A percentile compares a stretch with the other conserved stretches of the same genome.
phyloP scores from a whole-genome alignment of 2,797 vertebrate genomes.

The Falco naumanni region DNA sequence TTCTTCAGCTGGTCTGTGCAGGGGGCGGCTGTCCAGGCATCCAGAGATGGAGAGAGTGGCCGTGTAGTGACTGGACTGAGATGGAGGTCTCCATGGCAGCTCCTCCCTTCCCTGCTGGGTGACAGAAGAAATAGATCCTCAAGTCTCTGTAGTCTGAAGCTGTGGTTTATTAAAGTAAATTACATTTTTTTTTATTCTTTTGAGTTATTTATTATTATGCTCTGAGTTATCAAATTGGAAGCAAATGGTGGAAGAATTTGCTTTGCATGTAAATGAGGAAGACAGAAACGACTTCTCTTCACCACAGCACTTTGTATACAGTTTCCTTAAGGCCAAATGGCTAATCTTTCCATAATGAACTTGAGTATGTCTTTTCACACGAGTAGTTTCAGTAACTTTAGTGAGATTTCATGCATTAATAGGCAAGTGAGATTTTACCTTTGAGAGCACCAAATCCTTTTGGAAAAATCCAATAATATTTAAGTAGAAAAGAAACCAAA shows the following conservation, averaged over 20 bases:
- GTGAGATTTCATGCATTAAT: slow-evolving; percentile 46
- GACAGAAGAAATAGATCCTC: neutral
- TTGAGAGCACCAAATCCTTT: slow-evolving; percentile 49
- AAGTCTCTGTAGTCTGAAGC: neutral
- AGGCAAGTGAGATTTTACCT: slow-evolving; percentile 21
- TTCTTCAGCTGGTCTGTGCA: neutral
- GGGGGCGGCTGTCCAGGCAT: neutral
- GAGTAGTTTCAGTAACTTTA: slow-evolving; percentile 34
- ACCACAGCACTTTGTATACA: neutral
- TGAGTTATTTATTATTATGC: slow-evolving; percentile 35
- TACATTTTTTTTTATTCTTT: neutral
- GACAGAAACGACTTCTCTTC: neutral
- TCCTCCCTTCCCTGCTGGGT: neutral
- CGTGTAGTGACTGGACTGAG: neutral
- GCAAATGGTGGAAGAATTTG: slow-evolving; percentile 48
- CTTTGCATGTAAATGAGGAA: slow-evolving; percentile 47
- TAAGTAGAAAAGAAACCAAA: slow-evolving; percentile 45
- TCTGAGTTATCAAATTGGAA: slow-evolving; percentile 42
- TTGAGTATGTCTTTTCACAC: slow-evolving; percentile 18
- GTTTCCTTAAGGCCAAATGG: slow-evolving; percentile 40
- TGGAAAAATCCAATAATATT: slow-evolving; percentile 35
- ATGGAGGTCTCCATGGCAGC: neutral
- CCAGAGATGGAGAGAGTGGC: neutral
- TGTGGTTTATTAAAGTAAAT: slow-evolving; percentile 38
- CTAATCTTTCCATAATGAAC: slow-evolving; percentile 48